These are phyloP conservation scores for Cliona cf. orientalis DNA, from an alignment of 37 sponge, comb jelly and placozoan genomes.

Conservation along the genomic window DNA sequence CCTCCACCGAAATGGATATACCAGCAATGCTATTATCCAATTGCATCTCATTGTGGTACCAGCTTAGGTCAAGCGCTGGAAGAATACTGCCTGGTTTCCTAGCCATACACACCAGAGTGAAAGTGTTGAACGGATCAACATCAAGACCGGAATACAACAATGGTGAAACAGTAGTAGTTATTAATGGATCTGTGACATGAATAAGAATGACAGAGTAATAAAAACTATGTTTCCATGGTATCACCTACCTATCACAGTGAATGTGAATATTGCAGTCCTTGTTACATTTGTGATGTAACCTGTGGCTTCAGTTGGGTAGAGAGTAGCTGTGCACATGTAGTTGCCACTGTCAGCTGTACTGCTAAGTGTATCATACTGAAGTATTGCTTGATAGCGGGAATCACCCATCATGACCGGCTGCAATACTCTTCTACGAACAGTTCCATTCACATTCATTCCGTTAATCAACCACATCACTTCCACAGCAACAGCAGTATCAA, in stretches of 20 bases:
- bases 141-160: neutral
- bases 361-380: constrained; percentile 11
- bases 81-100: neutral
- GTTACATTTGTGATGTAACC: neutral
- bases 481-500: constrained; percentile 6
- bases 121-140: neutral
- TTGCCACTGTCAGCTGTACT: constrained; percentile 9
- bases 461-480: neutral
- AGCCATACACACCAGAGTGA: constrained; percentile 15
- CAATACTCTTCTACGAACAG: neutral
- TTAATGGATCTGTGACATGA: neutral
- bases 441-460: constrained; percentile 1
- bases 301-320: constrained; percentile 1
- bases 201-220: no score
- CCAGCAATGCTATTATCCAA: neutral
- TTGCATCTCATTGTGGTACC: constrained; percentile 4
- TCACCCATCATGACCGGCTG: neutral
- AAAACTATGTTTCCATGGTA: no score
- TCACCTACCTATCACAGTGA: constrained; percentile 19
- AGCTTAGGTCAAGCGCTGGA: constrained; percentile 17
- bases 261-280: neutral
- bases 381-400: neutral
- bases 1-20: neutral
- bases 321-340: neutral
- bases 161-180: constrained; percentile 1